A percentile compares a stretch with the other conserved stretches of the same genome.
Conservation (phyloP, 2,888 invertebrate genomes). For the Agriopis aurantiaria region DNA sequence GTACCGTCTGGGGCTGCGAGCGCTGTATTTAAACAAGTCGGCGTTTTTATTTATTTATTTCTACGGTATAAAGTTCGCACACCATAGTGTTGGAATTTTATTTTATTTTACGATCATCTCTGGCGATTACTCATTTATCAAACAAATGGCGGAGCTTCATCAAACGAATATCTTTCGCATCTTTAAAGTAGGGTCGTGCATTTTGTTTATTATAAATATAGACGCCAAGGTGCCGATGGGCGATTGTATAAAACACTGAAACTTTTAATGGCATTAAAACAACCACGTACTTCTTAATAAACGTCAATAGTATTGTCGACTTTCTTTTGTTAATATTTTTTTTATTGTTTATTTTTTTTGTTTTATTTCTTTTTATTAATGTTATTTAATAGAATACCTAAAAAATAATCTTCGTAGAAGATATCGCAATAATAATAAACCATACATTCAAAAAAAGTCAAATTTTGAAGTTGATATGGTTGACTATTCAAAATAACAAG, state of each 20-base stretch:
- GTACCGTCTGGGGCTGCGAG: slow-evolving; percentile 56
- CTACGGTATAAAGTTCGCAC: slow-evolving; percentile 66
- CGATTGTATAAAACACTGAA: slow-evolving; percentile 41
- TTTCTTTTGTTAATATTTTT: too few relatives aligned
- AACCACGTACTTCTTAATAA: slow-evolving; percentile 23
- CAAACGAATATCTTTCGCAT: slow-evolving; percentile 69
- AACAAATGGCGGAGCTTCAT: slow-evolving; percentile 75
- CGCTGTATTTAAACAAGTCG: slow-evolving; percentile 60
- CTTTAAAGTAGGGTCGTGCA: slow-evolving; percentile 49
- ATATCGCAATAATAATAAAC: too few relatives aligned
- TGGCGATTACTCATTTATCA: slow-evolving; percentile 73
- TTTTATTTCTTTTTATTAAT: too few relatives aligned
- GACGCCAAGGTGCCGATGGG: slow-evolving; percentile 53
- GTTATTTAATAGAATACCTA: neutral
- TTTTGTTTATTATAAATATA: slow-evolving; percentile 62
- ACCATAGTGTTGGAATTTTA: slow-evolving; percentile 56
- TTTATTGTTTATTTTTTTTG: too few relatives aligned
- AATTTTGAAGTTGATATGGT: too few relatives aligned
- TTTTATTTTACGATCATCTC: slow-evolving; percentile 61
- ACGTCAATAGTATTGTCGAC: slow-evolving; percentile 11
- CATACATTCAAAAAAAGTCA: too few relatives aligned
- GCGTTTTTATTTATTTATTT: slow-evolving; percentile 71
- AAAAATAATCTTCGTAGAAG: neutral
- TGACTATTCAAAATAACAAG: neutral
- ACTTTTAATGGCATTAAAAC: slow-evolving; percentile 41